These are phyloP conservation scores for Chaenocephalus aceratus DNA, from an alignment of 2,113 vertebrate species.

Conservation along the genomic window DNA sequence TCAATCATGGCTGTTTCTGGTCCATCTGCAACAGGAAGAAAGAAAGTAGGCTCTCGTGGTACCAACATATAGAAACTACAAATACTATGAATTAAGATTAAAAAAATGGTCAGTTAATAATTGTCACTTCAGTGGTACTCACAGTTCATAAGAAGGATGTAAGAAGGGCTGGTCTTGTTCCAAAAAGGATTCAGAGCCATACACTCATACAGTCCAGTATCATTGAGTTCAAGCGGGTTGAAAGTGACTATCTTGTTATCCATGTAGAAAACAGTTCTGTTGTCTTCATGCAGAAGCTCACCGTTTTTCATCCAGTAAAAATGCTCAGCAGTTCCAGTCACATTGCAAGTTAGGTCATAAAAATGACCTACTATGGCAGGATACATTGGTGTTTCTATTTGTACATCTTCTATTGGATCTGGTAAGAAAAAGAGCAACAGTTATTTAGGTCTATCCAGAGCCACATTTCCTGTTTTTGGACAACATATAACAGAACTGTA, in stretches of 20 bases:
- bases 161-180: conserved; percentile 55
- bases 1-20: conserved; percentile 34
- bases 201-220: conserved; percentile 66
- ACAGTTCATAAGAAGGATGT: conserved; percentile 76
- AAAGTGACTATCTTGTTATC: conserved; percentile 63
- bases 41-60: background rate
- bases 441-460: background rate
- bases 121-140: conserved; percentile 52
- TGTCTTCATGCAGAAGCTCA: conserved; percentile 24
- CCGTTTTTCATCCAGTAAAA: conserved; percentile 66
- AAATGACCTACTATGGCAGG: conserved; percentile 29
- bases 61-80: background rate
- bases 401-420: conserved; percentile 48
- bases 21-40: conserved; percentile 52
- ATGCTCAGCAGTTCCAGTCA: conserved; percentile 40
- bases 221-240: conserved; percentile 23
- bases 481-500: background rate
- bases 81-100: background rate
- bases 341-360: conserved; percentile 56
- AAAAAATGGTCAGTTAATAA: background rate
- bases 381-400: background rate
- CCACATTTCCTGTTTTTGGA: background rate
- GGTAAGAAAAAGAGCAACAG: conserved; percentile 11
- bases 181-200: conserved; percentile 45
- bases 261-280: conserved; percentile 8